Base-by-base conservation (phyloP, 2,113 vertebrate genomes). In the Nanorana parkeri region DNA sequence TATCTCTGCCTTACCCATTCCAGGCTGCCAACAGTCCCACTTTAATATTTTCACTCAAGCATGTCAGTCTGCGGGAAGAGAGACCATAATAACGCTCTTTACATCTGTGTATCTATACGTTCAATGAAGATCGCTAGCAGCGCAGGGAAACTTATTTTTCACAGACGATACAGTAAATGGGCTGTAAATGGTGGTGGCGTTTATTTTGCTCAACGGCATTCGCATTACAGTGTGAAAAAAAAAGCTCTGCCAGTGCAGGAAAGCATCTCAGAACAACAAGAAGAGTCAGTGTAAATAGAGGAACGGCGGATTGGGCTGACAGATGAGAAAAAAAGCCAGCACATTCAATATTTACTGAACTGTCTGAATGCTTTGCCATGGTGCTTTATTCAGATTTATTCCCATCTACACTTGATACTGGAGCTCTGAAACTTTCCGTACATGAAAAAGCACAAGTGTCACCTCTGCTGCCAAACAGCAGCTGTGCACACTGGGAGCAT, bases 281-380 rank as follows among this genome's bases (percentile, higher is more conserved):
- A 63, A 60, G 17, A 61, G 55, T 72, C 41, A 71, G 55, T 61
- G 78, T 47, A 80, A 80, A 32, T 66, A 80, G 77, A 68, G 51
- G 64, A 56, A 78, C 51, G 54, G 66, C 29, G 52, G 67, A 60
- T 20, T 51, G 26, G 60, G 36, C 55, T 54, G 63, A 80, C 75
- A 47, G 60, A 58, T 41, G 56, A 63, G 15, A 41, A 74, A 68
- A 36, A 67, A 51, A 56, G 20, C 63, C 24, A 36, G 77, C 65
- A 60, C 67, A 64, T 80, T 80, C 78, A 80, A 80, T 80, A 80
- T 80, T 80, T 63, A 80, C 78, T 58, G 78, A 71, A 52, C 55
- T 52, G 78, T 80, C 78, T 80, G 67, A 72, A 64, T 20, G 67
- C 78, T 64, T 72, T 69, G 63, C 24, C 55, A 54, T 47, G 77